Evolutionary conservation across 92 coral and sea anemone genomes (phyloP).

Genomic region (Heteractis magnifica): DNA sequence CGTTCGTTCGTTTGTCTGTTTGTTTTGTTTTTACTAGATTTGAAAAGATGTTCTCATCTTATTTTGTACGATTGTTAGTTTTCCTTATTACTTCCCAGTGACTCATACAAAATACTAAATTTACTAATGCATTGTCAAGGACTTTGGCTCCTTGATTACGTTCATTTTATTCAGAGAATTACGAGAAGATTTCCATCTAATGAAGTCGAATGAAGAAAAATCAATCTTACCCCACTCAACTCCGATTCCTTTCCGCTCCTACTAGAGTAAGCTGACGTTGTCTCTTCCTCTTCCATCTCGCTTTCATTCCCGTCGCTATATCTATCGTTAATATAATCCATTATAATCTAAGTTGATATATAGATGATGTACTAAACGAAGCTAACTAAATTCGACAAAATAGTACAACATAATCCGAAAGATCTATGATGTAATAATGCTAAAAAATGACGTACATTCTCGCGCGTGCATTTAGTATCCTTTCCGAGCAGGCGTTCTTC

Average conservation of each 20-base stretch:
- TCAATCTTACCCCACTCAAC: slow-evolving; percentile 4
- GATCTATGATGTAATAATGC: slow-evolving; percentile 4
- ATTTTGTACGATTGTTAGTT: too few species aligned
- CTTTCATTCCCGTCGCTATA: slow-evolving; percentile 5
- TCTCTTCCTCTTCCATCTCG: neutral
- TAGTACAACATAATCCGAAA: neutral
- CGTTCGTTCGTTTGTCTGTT: too few species aligned
- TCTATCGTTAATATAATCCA: neutral
- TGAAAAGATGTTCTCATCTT: too few species aligned
- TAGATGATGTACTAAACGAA: neutral
- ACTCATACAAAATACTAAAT: too few species aligned
- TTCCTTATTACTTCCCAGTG: too few species aligned
- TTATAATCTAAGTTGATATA: neutral
- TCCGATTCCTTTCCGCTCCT: slow-evolving; percentile 10
- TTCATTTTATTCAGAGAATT: too few species aligned
- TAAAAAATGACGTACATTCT: neutral
- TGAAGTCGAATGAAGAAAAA: neutral
- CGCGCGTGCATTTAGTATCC: slow-evolving; percentile 1
- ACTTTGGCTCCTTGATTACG: too few species aligned
- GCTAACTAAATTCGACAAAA: neutral
- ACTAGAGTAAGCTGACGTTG: too few species aligned
- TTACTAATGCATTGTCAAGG: too few species aligned
- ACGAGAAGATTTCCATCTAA: too few species aligned
- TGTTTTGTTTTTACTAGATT: too few species aligned
- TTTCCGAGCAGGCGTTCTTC: slow-evolving; percentile 21